phyloP scores from a whole-genome alignment of 2,113 vertebrate genomes.

The Empidonax traillii region DNA sequence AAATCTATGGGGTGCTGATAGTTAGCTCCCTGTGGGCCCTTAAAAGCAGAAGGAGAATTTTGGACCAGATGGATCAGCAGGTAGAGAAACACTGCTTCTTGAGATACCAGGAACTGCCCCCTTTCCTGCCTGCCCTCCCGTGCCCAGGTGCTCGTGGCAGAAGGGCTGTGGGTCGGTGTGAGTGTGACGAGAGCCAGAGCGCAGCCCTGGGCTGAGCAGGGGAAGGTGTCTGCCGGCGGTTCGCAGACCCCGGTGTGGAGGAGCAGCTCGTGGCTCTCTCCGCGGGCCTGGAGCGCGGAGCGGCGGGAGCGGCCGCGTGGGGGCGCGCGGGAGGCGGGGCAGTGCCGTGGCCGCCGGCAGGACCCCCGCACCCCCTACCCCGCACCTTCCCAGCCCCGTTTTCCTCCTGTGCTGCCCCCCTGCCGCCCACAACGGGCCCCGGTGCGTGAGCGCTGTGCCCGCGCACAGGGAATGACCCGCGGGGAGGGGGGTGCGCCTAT shows the following conservation, averaged over 20 bases:
- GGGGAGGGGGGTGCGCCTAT: accelerated
- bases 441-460: accelerated
- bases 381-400: not conserved
- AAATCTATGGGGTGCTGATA: not conserved
- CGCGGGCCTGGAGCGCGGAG: not conserved
- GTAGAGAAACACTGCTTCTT: not conserved
- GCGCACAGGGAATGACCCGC: accelerated
- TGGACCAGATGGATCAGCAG: not conserved
- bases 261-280: accelerated
- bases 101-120: not conserved
- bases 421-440: accelerated
- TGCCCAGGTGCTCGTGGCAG: not conserved
- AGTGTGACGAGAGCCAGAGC: not conserved
- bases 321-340: not conserved
- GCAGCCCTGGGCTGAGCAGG: accelerated
- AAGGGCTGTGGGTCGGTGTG: not conserved
- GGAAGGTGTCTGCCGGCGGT: not conserved
- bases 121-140: not conserved
- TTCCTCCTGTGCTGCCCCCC: no score
- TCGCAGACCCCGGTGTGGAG: accelerated
- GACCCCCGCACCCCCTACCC: no score
- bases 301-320: not conserved
- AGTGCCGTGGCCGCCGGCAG: not conserved
- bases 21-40: accelerated
- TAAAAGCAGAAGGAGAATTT: not conserved